Conservation (phyloP, 1,140 invertebrate species). For the Aleiodes sp. region DNA sequence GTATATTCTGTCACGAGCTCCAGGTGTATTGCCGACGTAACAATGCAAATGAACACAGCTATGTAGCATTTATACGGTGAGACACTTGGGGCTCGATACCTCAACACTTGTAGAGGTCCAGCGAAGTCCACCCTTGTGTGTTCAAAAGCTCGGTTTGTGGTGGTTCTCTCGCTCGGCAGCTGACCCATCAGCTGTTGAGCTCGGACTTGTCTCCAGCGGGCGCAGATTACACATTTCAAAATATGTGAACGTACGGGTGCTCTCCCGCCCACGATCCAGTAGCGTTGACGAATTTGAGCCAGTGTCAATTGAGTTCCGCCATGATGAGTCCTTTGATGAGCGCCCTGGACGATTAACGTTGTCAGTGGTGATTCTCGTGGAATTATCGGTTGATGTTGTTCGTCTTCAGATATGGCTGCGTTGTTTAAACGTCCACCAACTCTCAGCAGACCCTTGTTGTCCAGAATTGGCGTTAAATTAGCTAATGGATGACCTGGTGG, state of each 20-base stretch:
- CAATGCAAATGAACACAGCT: neutral
- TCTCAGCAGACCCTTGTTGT: neutral
- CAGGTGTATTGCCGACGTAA: neutral
- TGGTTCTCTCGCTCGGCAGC: conserved; percentile 43
- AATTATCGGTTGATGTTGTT: conserved; percentile 44
- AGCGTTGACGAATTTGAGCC: conserved; percentile 24
- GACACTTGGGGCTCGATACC: neutral
- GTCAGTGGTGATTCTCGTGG: conserved; percentile 30
- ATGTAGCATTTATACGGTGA: neutral
- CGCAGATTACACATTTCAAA: conserved; percentile 37
- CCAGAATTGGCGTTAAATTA: neutral
- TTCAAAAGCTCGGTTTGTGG: conserved; percentile 42
- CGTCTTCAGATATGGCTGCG: neutral
- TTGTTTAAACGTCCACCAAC: neutral
- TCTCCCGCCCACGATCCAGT: neutral
- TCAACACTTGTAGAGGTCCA: neutral
- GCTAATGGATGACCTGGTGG: neutral
- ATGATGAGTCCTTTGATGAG: conserved; percentile 46
- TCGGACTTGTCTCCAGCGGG: neutral
- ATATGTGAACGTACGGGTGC: conserved; percentile 9
- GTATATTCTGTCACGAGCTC: neutral
- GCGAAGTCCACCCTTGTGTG: neutral
- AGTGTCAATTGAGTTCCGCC: conserved; percentile 47
- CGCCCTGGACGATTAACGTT: conserved; percentile 40
- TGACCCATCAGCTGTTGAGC: conserved; percentile 46